Evolutionary conservation across 1,140 invertebrate genomes (phyloP).

Genomic region (Arctopsyche grandis): DNA sequence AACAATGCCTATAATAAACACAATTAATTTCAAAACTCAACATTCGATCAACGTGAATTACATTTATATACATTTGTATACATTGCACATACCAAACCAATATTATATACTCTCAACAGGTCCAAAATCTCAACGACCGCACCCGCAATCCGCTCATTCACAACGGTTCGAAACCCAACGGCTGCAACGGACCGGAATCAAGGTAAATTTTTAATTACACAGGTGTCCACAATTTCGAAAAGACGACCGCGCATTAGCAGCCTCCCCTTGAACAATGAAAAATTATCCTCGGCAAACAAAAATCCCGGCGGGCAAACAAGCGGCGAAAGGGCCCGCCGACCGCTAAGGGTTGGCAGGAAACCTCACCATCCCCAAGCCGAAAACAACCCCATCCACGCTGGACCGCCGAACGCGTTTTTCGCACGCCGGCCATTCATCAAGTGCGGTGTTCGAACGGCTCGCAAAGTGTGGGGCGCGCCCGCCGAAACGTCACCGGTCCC

Average conservation of each 20-base stretch:
- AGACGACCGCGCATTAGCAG: neutral
- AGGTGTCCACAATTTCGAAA: neutral
- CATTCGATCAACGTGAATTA: no score
- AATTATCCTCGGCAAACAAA: slow-evolving; percentile 23
- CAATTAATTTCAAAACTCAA: no score
- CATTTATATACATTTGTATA: no score
- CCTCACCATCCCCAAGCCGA: neutral
- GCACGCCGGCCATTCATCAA: neutral
- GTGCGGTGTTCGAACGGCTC: neutral
- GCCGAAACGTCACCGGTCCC: neutral
- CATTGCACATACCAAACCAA: no score
- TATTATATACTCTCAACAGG: no score
- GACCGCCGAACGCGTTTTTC: neutral
- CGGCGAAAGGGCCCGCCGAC: neutral
- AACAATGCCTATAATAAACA: no score
- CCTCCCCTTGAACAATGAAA: slow-evolving; percentile 11
- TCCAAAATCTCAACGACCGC: no score
- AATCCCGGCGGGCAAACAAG: slow-evolving; percentile 11
- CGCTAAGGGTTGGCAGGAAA: slow-evolving; percentile 10
- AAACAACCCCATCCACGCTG: neutral
- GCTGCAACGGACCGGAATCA: neutral
- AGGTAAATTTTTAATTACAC: slow-evolving; percentile 11
- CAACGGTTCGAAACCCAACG: no score
- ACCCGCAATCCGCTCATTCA: no score
- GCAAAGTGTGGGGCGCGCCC: neutral